Base-by-base conservation (phyloP, 1,140 invertebrate species). In the Cydia fagiglandana region DNA sequence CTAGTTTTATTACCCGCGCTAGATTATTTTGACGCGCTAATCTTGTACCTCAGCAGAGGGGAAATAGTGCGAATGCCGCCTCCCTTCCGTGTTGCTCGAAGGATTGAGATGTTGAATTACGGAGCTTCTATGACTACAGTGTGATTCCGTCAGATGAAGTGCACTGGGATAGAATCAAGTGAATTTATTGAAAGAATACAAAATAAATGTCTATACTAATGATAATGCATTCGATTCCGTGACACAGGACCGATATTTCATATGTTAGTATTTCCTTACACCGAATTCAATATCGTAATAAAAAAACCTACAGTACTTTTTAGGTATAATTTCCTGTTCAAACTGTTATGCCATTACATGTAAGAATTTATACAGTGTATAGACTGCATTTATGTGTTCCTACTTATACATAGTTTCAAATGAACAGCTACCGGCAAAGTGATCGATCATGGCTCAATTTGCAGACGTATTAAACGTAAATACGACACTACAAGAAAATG, bases 381-480 rank as follows among this genome's bases (percentile, higher is more conserved):
- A 30, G 30, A 6, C 34, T 34, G 34, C 34, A 10, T 47, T 47
- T 12, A 10, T 13, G 45, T 50, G 13, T 50, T 15, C 47, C n/a
- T 56, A 56, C 53, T 56, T 17, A 56, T n/a, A n/a, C n/a, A n/a
- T 17, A 50, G 47, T 50, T 50, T 50, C 47, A n/a, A 15, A 17
- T 5, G 15, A 17, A 20, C 53, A 56, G n/a, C 53, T 56, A 17
- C 53, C 15, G n/a, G n/a, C n/a, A 17, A 56, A 56, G n/a, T 17
- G 53, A 56, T 56, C 53, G 53, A 56, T 56, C 53, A 56, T 7
- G 53, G 13, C 53, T 56, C 53, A 56, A 56, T 56, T 17, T 56
- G 53, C 53, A 56, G 7, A 56, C n/a, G 15, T 56, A 56, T 64
- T 30, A n/a, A 34, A 68, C 64, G 64, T 68, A 68, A 68, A 68